phyloP scores from a whole-genome alignment of 2,113 vertebrate genomes.

The Procapra przewalskii region DNA sequence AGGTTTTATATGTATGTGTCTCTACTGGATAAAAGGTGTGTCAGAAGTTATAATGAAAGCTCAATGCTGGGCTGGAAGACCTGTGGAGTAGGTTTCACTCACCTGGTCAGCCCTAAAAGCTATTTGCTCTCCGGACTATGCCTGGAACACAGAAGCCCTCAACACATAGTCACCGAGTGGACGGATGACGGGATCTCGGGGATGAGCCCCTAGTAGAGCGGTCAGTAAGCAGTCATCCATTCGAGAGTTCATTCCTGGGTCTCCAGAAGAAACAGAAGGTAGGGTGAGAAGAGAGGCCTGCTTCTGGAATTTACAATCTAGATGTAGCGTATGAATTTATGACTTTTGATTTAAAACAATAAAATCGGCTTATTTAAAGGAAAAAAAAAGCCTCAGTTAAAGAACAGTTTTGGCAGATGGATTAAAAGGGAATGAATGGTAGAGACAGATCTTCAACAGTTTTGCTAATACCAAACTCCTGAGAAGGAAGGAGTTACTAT shows the following conservation, averaged over 20 bases:
- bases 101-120: not conserved
- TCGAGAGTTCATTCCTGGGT: not conserved
- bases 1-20: not conserved
- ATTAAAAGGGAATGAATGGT: not conserved
- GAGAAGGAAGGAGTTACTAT: not conserved
- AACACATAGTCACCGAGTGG: not conserved
- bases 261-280: not conserved
- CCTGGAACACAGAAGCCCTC: not conserved
- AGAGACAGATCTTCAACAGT: not conserved
- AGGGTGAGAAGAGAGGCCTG: not conserved
- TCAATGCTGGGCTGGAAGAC: not conserved
- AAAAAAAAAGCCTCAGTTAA: not conserved
- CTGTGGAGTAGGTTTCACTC: not conserved
- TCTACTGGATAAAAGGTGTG: not conserved
- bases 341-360: slow-evolving; percentile 25
- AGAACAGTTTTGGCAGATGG: not conserved
- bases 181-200: not conserved
- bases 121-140: not conserved
- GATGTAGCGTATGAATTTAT: not conserved
- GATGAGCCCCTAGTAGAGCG: not conserved
- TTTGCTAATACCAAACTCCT: not conserved
- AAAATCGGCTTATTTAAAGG: not conserved
- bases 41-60: not conserved
- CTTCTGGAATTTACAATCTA: not conserved
- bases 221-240: not conserved